Evolutionary conservation across 2,888 invertebrate genomes (phyloP).

Genomic region (Pantelozetes paolii): DNA sequence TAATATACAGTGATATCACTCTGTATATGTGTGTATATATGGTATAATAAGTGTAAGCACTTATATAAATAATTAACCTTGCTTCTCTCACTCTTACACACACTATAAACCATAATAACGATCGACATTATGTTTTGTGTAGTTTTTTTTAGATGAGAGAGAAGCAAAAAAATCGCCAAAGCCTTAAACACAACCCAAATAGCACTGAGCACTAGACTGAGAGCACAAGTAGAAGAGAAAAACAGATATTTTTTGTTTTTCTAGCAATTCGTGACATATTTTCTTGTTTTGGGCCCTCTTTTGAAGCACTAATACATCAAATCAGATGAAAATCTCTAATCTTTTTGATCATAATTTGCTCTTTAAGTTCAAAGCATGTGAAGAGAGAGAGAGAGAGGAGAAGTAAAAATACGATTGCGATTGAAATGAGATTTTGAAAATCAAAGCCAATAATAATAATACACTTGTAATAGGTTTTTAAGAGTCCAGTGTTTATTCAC

Average conservation of each 20-base stretch:
- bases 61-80: slow-evolving; percentile 34
- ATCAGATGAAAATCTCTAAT: slow-evolving; percentile 5
- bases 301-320: not conserved
- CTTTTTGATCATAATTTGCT: slow-evolving; percentile 9
- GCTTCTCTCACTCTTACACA: not conserved
- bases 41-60: not conserved
- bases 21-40: too few species aligned
- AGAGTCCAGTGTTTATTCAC: too few species aligned
- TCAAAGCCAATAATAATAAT: not conserved
- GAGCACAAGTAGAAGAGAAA: not conserved
- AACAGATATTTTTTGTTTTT: not conserved
- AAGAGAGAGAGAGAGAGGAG: not conserved
- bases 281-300: not conserved
- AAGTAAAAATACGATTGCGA: not conserved
- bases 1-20: not conserved
- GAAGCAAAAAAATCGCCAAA: too few species aligned
- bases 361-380: not conserved
- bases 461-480: too few species aligned
- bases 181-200: too few species aligned
- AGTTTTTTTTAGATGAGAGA: too few species aligned
- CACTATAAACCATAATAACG: not conserved
- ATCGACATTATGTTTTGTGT: not conserved
- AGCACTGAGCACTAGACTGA: too few species aligned
- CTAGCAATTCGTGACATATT: slow-evolving; percentile 14
- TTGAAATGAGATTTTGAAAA: not conserved